Conservation (phyloP, 1,140 invertebrate species). For the Tachypleus tridentatus region DNA sequence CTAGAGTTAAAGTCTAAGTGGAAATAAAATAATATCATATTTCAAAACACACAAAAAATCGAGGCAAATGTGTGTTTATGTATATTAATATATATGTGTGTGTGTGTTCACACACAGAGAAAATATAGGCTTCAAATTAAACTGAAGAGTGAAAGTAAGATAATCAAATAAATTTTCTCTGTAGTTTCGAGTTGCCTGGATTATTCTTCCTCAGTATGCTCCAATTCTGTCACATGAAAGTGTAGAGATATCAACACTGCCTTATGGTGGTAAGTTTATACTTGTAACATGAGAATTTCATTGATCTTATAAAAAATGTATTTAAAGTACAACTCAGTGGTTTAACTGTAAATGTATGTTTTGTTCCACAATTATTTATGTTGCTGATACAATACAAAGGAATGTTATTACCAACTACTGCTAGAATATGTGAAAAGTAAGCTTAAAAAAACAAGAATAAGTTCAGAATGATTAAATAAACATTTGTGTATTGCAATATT, state of each 20-base stretch:
- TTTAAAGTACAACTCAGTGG: not conserved
- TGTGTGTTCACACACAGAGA: too few relatives aligned
- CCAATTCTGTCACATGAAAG: constrained; percentile 65
- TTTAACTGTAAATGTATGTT: too few relatives aligned
- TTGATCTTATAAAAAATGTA: not conserved
- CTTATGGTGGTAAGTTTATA: constrained; percentile 31
- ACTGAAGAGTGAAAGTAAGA: not conserved
- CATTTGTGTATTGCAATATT: too few relatives aligned
- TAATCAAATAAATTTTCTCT: constrained; percentile 26
- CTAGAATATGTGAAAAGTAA: not conserved
- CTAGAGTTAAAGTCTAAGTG: too few relatives aligned
- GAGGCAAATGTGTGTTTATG: too few relatives aligned
- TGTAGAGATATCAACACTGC: constrained; percentile 60
- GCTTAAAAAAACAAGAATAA: too few relatives aligned
- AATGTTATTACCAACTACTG: not conserved
- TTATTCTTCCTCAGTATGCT: constrained; percentile 50
- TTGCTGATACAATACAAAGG: too few relatives aligned
- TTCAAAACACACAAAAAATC: too few relatives aligned
- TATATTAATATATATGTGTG: too few relatives aligned
- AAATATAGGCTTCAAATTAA: constrained; percentile 15
- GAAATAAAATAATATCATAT: too few relatives aligned
- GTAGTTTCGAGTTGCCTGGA: constrained; percentile 68
- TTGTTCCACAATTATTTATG: too few relatives aligned
- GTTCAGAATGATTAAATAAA: too few relatives aligned
- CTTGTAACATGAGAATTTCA: not conserved